phyloP scores from a whole-genome alignment of 2,113 vertebrate species.

The Serinus canaria region DNA sequence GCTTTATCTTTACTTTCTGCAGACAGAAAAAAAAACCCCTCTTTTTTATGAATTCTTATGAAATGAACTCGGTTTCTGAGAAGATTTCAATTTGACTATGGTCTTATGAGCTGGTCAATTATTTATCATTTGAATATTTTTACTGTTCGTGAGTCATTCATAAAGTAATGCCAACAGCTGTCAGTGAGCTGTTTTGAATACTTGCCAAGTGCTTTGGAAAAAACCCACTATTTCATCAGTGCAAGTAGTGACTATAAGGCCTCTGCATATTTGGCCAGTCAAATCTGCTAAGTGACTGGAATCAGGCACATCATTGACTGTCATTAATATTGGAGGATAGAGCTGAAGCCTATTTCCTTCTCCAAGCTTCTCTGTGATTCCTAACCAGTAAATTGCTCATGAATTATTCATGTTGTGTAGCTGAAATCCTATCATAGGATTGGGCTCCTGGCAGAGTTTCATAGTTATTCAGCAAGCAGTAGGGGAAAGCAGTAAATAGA shows the following conservation, averaged over 20 bases:
- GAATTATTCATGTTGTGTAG: not conserved
- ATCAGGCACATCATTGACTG: not conserved
- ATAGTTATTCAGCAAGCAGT: not conserved
- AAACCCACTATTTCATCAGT: not conserved
- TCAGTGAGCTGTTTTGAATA: not conserved
- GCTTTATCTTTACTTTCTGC: not conserved
- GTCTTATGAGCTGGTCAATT: slow-evolving; percentile 53
- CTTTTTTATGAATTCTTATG: not conserved
- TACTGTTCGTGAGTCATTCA: slow-evolving; percentile 63
- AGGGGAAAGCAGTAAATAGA: not conserved
- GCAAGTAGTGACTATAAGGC: not conserved
- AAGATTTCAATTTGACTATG: not conserved
- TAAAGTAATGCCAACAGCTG: not conserved
- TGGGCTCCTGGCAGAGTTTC: not conserved
- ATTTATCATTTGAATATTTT: slow-evolving; percentile 41
- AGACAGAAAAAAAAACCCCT: not conserved
- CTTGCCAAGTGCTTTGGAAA: not conserved
- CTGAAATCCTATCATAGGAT: not conserved
- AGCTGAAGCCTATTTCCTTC: not conserved
- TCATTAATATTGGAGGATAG: not conserved
- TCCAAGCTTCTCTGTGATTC: not conserved
- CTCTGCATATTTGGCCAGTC: not conserved
- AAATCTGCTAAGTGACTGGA: not conserved
- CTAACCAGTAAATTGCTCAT: not conserved
- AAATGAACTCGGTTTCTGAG: not conserved